Evolutionary conservation across 1,140 invertebrate species (phyloP).

Genomic region (Panonychus citri): DNA sequence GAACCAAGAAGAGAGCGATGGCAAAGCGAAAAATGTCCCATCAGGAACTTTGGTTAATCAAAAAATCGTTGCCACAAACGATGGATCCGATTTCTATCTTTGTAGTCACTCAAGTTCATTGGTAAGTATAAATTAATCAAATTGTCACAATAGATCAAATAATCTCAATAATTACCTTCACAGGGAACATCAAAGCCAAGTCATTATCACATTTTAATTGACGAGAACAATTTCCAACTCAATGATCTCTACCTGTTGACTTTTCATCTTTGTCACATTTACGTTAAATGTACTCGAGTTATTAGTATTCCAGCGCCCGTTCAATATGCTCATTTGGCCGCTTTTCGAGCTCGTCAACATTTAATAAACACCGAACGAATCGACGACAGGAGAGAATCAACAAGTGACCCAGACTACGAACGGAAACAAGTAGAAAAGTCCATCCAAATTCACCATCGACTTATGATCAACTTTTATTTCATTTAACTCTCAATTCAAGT

Average conservation of each 20-base stretch:
- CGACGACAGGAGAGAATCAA: too few species aligned
- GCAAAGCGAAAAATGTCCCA: slow-evolving; percentile 37
- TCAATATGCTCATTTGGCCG: slow-evolving; percentile 81
- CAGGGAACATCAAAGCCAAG: slow-evolving; percentile 64
- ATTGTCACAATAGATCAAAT: slow-evolving; percentile 39
- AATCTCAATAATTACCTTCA: slow-evolving; percentile 30
- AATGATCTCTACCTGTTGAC: slow-evolving; percentile 58
- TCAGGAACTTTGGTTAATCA: slow-evolving; percentile 64
- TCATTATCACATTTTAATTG: slow-evolving; percentile 59
- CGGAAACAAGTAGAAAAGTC: too few species aligned
- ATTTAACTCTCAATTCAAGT: too few species aligned
- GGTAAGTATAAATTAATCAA: background rate
- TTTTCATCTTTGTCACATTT: slow-evolving; percentile 68
- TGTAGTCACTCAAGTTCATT: slow-evolving; percentile 29
- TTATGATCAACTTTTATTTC: too few species aligned
- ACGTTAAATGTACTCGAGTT: slow-evolving; percentile 54
- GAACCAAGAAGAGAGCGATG: slow-evolving; percentile 16
- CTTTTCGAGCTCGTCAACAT: slow-evolving; percentile 34
- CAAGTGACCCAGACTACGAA: too few species aligned
- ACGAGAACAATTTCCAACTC: slow-evolving; percentile 44
- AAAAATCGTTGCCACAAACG: slow-evolving; percentile 47
- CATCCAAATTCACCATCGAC: too few species aligned
- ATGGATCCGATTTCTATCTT: slow-evolving; percentile 56
- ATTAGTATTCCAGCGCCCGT: slow-evolving; percentile 81
- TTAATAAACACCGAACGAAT: background rate